Evolutionary conservation across 64 coral and sea anemone species (phyloP), one percentile per base, ranked within the genome.

Genomic region (Actinia equina): DNA sequence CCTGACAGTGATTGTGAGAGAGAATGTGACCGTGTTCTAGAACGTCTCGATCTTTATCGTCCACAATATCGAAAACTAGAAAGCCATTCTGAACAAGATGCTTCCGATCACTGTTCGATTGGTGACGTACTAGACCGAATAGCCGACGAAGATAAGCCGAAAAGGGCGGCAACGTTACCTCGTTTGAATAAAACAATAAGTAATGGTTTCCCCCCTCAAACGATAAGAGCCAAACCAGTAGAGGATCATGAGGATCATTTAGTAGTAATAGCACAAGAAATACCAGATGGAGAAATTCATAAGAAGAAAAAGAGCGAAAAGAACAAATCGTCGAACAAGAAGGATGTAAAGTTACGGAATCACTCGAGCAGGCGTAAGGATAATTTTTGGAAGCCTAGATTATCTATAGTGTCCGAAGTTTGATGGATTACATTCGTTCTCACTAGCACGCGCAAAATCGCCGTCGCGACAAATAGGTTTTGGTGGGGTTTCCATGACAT

Each of bases 361-460:
- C 77, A 82, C 30, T 83, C 90, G 3, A 20, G 44, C n/a, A 67
- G 85, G 37, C 42, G 65, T 17, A 79, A 86, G 64, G 90, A 92
- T 16, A 82, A 78, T 52, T 60, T 79, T 12, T 92, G 90, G 90
- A 74, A 52, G 42, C 90, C 90, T 15, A 65, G 90, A 20, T 27
- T 92, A 61, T 92, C 90, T 26, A 87, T 92, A 44, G 90, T 92
- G 5, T 92, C 85, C 49, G 90, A 92, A n/a, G 83, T 85, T 57
- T 85, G 58, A 65, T n/a, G 22, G 18, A 0, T 65, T 65, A n/a
- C 0, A 22, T 20, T n/a, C 54, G 5, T 49, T 49, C 7, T 49
- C 7, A 49, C 3, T 49, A 49, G 45, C 45, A 49, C 45, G 45
- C 45, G 45, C 45, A 7, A 7, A 49, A 49, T 49, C 7, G 45